Conservation (phyloP, 64 coral and sea anemone genomes). For the Porites australiensis region DNA sequence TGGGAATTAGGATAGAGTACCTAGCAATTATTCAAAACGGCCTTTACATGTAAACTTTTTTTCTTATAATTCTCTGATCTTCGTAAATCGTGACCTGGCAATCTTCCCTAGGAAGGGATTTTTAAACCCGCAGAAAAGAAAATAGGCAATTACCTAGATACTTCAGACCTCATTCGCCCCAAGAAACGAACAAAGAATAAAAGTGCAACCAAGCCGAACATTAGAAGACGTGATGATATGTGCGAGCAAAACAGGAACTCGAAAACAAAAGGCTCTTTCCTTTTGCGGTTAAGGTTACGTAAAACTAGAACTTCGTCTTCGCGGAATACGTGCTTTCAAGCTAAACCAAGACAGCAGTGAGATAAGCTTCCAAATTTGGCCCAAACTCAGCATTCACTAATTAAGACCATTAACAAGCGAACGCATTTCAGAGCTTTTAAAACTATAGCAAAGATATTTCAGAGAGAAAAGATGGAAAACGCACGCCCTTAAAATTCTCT, state of each 20-base stretch:
- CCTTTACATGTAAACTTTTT: background rate
- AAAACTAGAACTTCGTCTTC: background rate
- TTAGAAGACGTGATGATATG: constrained; percentile 47
- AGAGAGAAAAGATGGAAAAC: too few species aligned
- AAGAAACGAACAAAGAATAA: background rate
- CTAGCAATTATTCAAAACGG: background rate
- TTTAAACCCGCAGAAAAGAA: background rate
- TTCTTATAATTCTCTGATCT: background rate
- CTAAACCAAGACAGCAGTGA: background rate
- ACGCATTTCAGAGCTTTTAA: too few species aligned
- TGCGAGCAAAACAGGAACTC: constrained; percentile 18
- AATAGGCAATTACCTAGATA: background rate
- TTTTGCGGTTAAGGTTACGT: constrained; percentile 34
- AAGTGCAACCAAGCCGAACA: constrained; percentile 19
- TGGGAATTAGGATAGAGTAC: background rate
- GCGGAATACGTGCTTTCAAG: constrained; percentile 32
- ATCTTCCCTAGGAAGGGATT: background rate
- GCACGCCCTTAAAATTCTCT: too few species aligned
- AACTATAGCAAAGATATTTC: too few species aligned
- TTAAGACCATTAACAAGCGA: too few species aligned
- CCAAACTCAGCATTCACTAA: background rate
- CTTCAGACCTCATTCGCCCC: background rate
- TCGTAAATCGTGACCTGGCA: constrained; percentile 25
- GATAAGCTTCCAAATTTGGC: constrained; percentile 27
- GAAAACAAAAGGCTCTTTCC: constrained; percentile 22